Conservation (phyloP, 2,797 vertebrate species). For the Pyrocephalus nanus region DNA sequence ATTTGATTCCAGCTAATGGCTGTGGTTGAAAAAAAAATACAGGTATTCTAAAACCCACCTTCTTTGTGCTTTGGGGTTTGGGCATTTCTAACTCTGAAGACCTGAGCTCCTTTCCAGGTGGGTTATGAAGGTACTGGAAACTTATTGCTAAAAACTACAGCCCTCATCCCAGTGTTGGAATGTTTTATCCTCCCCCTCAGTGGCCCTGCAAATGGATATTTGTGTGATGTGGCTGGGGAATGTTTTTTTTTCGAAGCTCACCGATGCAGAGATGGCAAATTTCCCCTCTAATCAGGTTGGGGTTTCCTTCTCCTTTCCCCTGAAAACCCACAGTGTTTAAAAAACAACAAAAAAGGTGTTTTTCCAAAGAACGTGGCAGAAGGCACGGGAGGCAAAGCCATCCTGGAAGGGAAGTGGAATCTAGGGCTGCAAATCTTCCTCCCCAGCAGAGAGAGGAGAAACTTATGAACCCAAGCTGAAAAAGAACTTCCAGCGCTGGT, state of each 20-base stretch:
- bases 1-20: neutral
- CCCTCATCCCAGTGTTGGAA: neutral
- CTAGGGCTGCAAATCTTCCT: neutral
- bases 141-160: neutral
- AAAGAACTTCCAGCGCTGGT: neutral
- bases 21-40: neutral
- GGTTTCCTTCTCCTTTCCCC: neutral
- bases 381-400: neutral
- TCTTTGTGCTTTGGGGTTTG: neutral
- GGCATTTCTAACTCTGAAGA: neutral
- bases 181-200: neutral
- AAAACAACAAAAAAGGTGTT: neutral
- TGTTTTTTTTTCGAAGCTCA: neutral
- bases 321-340: neutral
- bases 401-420: neutral
- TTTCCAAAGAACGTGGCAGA: neutral
- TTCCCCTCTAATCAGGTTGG: neutral
- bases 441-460: neutral
- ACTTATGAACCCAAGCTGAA: neutral
- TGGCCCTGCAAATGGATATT: neutral
- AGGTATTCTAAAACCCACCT: neutral
- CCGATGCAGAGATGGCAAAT: neutral
- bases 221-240: neutral
- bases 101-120: neutral
- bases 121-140: neutral